These are phyloP conservation scores for Carposina sasakii DNA, from an alignment of 1,140 invertebrate species.

Conservation along the genomic window DNA sequence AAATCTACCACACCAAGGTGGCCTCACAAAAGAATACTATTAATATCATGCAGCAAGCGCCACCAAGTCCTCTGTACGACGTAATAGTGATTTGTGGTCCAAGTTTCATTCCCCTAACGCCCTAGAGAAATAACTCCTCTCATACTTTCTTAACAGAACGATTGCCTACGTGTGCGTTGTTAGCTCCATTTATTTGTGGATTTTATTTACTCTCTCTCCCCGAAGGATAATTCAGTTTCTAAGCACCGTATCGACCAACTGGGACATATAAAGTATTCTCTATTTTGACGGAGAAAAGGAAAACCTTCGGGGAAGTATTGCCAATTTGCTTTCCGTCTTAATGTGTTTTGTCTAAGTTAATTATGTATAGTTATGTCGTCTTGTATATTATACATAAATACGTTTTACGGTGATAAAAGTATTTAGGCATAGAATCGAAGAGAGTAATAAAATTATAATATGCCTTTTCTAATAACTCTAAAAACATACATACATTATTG, in stretches of 20 bases:
- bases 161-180: conserved; percentile 59
- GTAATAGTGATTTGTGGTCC: conserved; percentile 44
- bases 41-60: conserved; percentile 6
- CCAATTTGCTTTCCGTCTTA: too few relatives aligned
- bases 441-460: too few relatives aligned
- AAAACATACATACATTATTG: too few relatives aligned
- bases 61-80: conserved; percentile 29
- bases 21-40: too few relatives aligned
- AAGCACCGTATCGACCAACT: conserved; percentile 53
- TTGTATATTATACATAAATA: too few relatives aligned
- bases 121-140: conserved; percentile 56
- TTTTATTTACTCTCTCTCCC: conserved; percentile 54
- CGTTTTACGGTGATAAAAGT: too few relatives aligned
- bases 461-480: too few relatives aligned
- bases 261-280: conserved; percentile 51
- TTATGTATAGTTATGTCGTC: too few relatives aligned
- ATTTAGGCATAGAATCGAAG: too few relatives aligned
- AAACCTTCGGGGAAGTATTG: too few relatives aligned
- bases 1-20: too few relatives aligned
- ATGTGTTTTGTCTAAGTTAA: too few relatives aligned
- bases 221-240: conserved; percentile 60
- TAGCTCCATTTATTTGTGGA: conserved; percentile 58
- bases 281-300: conserved; percentile 14
- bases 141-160: conserved; percentile 61
- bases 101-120: conserved; percentile 37